Conservation (phyloP, 1,140 invertebrate genomes). For the Myzus persicae region DNA sequence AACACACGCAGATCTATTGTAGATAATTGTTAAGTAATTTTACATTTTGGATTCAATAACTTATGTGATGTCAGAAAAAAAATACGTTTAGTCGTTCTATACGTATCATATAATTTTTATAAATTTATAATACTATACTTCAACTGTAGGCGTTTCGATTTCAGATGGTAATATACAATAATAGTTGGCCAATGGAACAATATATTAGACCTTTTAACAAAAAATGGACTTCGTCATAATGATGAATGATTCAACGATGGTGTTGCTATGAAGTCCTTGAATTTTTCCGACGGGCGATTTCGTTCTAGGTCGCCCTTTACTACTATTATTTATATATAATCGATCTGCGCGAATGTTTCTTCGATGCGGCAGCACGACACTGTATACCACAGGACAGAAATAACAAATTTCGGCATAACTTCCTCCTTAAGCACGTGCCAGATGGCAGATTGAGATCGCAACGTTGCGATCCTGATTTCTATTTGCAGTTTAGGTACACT, state of each 20-base stretch:
- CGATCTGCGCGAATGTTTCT: not conserved
- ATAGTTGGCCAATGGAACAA: not conserved
- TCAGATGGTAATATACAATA: too few relatives aligned
- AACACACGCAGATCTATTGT: not conserved
- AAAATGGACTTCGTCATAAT: not conserved
- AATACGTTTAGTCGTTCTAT: not conserved
- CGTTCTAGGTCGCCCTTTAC: not conserved
- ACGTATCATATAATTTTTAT: not conserved
- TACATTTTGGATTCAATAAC: too few relatives aligned
- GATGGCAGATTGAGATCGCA: not conserved
- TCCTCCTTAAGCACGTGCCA: constrained; percentile 4
- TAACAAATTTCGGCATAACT: not conserved
- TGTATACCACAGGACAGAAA: not conserved
- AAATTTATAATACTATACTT: not conserved
- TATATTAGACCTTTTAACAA: not conserved
- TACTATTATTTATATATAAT: constrained; percentile 5
- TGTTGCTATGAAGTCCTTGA: not conserved
- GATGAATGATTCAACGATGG: not conserved
- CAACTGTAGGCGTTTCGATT: too few relatives aligned
- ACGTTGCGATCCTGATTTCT: not conserved
- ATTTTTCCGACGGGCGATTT: not conserved
- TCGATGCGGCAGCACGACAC: not conserved
- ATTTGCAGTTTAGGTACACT: not conserved
- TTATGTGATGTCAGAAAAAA: too few relatives aligned
- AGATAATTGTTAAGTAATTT: too few relatives aligned